These are phyloP conservation scores for Hipposideros armiger DNA, from an alignment of 2,113 vertebrate species.

Conservation along the genomic window DNA sequence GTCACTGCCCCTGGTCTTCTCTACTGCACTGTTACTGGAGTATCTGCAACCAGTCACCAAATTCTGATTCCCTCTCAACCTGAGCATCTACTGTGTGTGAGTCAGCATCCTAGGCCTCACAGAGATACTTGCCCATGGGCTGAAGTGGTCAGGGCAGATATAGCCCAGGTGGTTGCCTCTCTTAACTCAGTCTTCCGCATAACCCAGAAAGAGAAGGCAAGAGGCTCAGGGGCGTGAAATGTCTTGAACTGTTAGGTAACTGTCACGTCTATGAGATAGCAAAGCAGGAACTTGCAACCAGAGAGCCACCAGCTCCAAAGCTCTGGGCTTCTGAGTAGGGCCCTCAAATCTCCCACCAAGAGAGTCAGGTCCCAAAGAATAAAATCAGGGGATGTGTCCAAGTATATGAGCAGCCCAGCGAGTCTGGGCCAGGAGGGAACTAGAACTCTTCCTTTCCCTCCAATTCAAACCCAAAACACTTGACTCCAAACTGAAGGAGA, in stretches of 20 bases:
- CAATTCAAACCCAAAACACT: not conserved
- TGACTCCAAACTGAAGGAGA: not conserved
- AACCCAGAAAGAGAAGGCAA: not conserved
- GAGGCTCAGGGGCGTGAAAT: not conserved
- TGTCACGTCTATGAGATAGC: not conserved
- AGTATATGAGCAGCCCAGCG: not conserved
- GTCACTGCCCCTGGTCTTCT: not conserved
- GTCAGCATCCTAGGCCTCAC: not conserved
- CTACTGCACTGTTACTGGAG: not conserved
- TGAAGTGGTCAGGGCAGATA: not conserved
- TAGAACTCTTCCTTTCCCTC: not conserved
- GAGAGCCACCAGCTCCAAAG: not conserved
- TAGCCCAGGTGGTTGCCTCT: no score
- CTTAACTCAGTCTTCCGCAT: not conserved
- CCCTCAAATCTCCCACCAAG: not conserved
- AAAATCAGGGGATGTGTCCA: not conserved
- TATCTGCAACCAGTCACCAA: not conserved
- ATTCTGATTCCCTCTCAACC: not conserved
- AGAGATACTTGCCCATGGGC: not conserved
- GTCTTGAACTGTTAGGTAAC: not conserved
- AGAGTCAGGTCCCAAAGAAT: not conserved
- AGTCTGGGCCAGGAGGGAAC: not conserved
- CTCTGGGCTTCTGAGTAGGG: not conserved
- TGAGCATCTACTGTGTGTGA: not conserved
- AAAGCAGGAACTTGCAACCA: no score